These are phyloP conservation scores for Cyclina sinensis DNA, from an alignment of 1,140 invertebrate genomes.

Conservation along the genomic window DNA sequence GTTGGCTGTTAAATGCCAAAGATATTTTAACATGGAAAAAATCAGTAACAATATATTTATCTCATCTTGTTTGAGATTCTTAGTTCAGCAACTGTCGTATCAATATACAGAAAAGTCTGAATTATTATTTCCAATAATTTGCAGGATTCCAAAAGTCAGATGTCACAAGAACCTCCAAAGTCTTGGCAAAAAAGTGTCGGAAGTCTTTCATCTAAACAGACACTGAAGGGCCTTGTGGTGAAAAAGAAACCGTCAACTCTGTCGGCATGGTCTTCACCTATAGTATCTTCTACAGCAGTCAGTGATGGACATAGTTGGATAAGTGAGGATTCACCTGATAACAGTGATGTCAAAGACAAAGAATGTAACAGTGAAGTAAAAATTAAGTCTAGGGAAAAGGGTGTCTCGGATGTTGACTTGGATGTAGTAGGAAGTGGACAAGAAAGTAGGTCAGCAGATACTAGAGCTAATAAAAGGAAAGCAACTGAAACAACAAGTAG, in stretches of 20 bases:
- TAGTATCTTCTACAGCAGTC: neutral
- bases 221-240: conserved; percentile 65
- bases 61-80: too few species aligned
- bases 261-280: conserved; percentile 1
- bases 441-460: neutral
- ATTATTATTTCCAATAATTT: too few species aligned
- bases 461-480: neutral
- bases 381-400: neutral
- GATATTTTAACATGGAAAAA: too few species aligned
- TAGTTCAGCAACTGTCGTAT: too few species aligned
- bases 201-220: conserved; percentile 67
- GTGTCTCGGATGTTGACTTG: neutral
- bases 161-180: conserved; percentile 54
- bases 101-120: too few species aligned
- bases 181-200: conserved; percentile 86
- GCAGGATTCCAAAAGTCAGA: neutral
- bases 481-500: neutral
- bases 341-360: neutral
- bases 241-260: conserved; percentile 68
- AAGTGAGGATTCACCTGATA: neutral
- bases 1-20: too few species aligned
- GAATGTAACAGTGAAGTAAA: neutral
- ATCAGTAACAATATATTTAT: too few species aligned
- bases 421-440: neutral
- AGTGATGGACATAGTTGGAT: neutral